Conservation (phyloP, 30 jellyfish, hydroid and myxozoan genomes). For the Turritopsis rubra region DNA sequence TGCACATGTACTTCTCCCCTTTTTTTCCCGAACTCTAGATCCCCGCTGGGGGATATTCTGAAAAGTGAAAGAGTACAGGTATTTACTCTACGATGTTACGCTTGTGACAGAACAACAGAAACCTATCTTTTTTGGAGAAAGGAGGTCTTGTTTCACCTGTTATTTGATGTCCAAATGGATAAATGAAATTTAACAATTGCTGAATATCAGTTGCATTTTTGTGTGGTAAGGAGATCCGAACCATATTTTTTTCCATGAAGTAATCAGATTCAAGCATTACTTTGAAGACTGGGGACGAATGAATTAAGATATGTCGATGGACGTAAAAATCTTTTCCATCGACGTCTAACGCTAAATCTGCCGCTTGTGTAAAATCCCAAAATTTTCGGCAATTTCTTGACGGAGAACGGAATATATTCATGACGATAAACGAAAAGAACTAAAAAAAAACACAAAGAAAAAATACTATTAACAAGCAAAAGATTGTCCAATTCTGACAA, state of each 20-base stretch:
- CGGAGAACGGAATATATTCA: conserved; percentile 11
- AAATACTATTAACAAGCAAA: not conserved
- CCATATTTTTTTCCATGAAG: conserved; percentile 58
- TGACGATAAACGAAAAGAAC: not conserved
- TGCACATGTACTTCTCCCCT: too few relatives aligned
- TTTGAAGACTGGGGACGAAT: conserved; percentile 74
- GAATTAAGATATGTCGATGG: conserved; percentile 45
- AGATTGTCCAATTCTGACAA: too few relatives aligned
- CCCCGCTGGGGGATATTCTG: too few relatives aligned
- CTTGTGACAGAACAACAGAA: too few relatives aligned
- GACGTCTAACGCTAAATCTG: conserved; percentile 50
- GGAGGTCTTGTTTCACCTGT: too few relatives aligned
- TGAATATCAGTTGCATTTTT: conserved; percentile 49
- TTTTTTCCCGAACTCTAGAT: too few relatives aligned
- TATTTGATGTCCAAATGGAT: conserved; percentile 84
- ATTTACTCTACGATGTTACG: too few relatives aligned
- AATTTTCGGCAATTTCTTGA: conserved; percentile 1
- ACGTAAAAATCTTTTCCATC: conserved; percentile 41
- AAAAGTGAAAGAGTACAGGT: too few relatives aligned
- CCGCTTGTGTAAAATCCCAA: conserved; percentile 67
- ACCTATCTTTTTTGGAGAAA: too few relatives aligned
- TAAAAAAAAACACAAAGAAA: not conserved
- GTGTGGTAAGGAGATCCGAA: conserved; percentile 52
- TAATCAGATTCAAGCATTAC: conserved; percentile 74
- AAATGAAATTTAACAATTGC: conserved; percentile 60